phyloP scores from a whole-genome alignment of 2,888 invertebrate genomes.

The Acanthosepion esculentum region DNA sequence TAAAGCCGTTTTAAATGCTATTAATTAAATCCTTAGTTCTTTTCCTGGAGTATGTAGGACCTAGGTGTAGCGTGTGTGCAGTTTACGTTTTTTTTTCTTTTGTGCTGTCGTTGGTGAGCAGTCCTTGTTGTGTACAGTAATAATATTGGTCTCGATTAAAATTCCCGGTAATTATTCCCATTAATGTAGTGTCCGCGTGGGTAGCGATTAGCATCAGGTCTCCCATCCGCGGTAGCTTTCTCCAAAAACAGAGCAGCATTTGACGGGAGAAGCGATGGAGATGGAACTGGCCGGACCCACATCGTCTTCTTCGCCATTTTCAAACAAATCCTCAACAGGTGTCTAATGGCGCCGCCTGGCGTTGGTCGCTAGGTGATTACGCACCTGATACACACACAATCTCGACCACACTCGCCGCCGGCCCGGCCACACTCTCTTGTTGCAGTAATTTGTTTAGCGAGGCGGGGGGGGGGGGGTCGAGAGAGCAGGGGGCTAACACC shows the following conservation, averaged over 20 bases:
- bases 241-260: not conserved
- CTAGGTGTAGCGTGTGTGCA: not conserved
- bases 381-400: not conserved
- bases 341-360: conserved; percentile 13
- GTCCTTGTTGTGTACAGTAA: not conserved
- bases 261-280: not conserved
- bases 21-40: not conserved
- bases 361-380: not conserved
- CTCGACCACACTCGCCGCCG: not conserved
- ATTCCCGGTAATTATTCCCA: not conserved
- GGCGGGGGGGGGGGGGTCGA: not conserved
- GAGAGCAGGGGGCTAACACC: too few species aligned
- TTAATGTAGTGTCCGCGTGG: not conserved
- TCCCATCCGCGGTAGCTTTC: not conserved
- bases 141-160: not conserved
- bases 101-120: not conserved
- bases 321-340: not conserved
- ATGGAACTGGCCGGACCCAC: not conserved
- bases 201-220: not conserved
- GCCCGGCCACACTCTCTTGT: not conserved
- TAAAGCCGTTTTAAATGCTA: not conserved
- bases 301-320: not conserved
- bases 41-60: not conserved
- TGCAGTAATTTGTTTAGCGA: not conserved
- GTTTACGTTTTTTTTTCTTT: not conserved